These are phyloP conservation scores for Drosophila mulleri DNA, from an alignment of 2,888 invertebrate genomes.

Conservation along the genomic window DNA sequence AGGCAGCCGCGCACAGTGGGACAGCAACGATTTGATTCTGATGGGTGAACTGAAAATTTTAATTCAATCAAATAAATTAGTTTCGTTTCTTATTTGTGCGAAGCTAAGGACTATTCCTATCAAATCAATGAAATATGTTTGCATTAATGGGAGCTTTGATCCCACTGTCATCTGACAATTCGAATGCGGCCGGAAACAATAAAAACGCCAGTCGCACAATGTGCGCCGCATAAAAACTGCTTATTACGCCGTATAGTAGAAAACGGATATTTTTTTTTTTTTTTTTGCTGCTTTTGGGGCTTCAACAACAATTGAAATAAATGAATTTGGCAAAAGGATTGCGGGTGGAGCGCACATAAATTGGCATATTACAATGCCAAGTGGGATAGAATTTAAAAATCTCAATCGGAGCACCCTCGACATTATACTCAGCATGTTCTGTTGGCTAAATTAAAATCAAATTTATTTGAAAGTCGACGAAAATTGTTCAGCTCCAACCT, in stretches of 20 bases:
- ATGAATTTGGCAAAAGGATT: constrained; percentile 77
- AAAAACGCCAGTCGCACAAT: constrained; percentile 67
- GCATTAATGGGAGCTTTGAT: background rate
- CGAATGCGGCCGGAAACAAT: constrained; percentile 69
- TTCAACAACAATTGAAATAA: constrained; percentile 77
- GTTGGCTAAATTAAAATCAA: constrained; percentile 39
- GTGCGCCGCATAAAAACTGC: constrained; percentile 73
- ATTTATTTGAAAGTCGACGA: constrained; percentile 24
- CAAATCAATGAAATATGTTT: background rate
- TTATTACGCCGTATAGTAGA: constrained; percentile 71
- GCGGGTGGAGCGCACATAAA: constrained; percentile 55
- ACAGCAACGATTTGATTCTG: background rate
- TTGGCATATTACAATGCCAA: constrained; percentile 50
- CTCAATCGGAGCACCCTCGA: constrained; percentile 19
- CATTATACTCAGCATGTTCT: constrained; percentile 6
- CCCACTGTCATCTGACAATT: constrained; percentile 54
- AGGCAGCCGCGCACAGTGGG: constrained; percentile 13
- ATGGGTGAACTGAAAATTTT: too few relatives aligned
- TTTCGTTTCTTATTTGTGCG: background rate
- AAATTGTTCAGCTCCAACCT: constrained; percentile 1
- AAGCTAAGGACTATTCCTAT: background rate
- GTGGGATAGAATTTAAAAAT: background rate
- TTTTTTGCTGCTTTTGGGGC: constrained; percentile 36
- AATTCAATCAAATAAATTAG: too few relatives aligned
- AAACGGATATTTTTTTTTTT: constrained; percentile 36